A percentile compares a stretch with the other conserved stretches of the same genome.
Conservation (phyloP, 2,888 invertebrate species). For the Agriopis leucophaearia region DNA sequence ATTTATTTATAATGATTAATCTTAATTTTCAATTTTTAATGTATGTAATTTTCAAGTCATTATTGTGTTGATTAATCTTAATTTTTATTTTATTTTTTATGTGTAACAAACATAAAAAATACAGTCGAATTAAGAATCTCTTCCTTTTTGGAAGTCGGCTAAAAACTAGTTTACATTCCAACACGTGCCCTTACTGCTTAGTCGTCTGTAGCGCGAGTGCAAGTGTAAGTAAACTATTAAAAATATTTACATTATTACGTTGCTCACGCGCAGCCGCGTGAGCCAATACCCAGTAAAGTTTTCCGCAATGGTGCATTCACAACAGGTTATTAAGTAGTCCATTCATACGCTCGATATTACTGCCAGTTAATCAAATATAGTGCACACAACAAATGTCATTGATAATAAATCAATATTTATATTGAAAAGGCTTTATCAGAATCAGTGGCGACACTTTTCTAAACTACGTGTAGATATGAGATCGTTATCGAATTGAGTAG, state of each 20-base stretch:
- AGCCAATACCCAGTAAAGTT: conserved; percentile 39
- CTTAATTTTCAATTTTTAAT: no score
- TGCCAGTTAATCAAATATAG: neutral
- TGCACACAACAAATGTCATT: neutral
- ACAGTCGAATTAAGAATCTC: no score
- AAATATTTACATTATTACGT: conserved; percentile 41
- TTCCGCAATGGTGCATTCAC: conserved; percentile 35
- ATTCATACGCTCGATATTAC: conserved; percentile 16
- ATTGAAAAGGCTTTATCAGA: neutral
- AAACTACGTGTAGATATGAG: no score
- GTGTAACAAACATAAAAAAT: no score
- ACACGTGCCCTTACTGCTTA: conserved; percentile 25
- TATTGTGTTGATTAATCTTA: no score
- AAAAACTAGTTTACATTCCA: neutral
- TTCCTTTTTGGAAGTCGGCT: no score
- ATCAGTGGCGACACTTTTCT: neutral
- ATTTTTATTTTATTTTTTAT: no score
- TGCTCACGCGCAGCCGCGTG: conserved; percentile 25
- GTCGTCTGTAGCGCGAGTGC: neutral
- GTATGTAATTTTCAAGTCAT: no score
- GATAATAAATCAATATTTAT: neutral
- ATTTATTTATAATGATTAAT: no score
- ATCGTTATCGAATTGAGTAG: no score
- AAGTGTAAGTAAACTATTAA: conserved; percentile 30
- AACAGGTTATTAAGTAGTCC: conserved; percentile 21